Base-by-base conservation (phyloP, 92 coral and sea anemone genomes). In the Siderastrea radians region DNA sequence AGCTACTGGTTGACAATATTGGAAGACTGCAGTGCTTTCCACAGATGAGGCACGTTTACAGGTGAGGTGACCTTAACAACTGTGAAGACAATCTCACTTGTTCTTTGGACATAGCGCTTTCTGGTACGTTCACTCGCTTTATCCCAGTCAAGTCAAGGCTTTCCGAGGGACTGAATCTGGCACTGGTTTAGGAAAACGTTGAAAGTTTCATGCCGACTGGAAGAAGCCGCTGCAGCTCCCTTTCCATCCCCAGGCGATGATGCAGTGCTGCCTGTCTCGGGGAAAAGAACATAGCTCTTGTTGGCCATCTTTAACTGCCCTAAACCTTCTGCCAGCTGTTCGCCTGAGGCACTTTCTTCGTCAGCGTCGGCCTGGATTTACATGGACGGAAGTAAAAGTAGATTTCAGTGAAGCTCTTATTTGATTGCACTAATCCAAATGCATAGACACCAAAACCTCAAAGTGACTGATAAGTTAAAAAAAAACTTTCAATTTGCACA, bases 131-230 rank as follows among this genome's bases (percentile, higher is more conserved):
- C 62, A 13, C 72, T 88, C 45, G 74, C 91, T 83, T 88, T 64
- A n/a, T 72, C 74, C 91, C 91, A 88, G 9, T 70, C 49, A 10
- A 72, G 91, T 87, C 91, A 88, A 19, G 87, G 75, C 72, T 77
- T 81, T 63, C 85, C 91, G 61, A 88, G 77, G 17, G 87, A 68
- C 49, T 59, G 64, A 13, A 82, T 70, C 45, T 74, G 75, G 58
- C 81, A 88, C 73, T 80, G 75, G 13, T 80, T 69, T 38, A 87
- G 80, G 16, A 87, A 80, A 61, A 61, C 17, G 65, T 61, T 61
- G 4, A 61, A 16, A n/a, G 65, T 16, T 11, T 61, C 65, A 3
- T n/a, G 3, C 17, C 15, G 65, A 11, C 65, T 11, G 38, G 65
- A 11, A 11, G 15, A 8, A 11, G 17, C 65, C 16, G 16, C 17